Evolutionary conservation across 2,888 invertebrate genomes (phyloP).

Genomic region (Drosophila yooni): DNA sequence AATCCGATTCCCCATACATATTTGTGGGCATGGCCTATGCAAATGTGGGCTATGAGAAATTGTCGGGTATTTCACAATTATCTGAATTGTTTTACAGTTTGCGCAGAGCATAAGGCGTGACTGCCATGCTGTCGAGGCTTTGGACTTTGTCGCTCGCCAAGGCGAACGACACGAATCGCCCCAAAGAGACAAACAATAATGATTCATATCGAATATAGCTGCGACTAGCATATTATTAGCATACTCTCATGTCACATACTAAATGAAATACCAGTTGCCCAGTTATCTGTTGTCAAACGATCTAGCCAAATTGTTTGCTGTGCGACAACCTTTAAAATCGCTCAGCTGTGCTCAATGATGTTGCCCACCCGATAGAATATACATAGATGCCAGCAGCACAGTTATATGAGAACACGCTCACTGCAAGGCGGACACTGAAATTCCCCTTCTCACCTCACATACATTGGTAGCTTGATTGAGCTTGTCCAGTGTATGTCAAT

Average conservation of each 20-base stretch:
- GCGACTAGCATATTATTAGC: slow-evolving; percentile 45
- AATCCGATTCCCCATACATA: slow-evolving; percentile 33
- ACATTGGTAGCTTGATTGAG: neutral
- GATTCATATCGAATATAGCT: slow-evolving; percentile 57
- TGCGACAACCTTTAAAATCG: slow-evolving; percentile 31
- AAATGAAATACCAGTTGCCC: slow-evolving; percentile 45
- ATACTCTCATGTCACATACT: slow-evolving; percentile 63
- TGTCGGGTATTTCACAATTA: slow-evolving; percentile 41
- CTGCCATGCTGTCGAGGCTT: slow-evolving; percentile 27
- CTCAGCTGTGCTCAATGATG: slow-evolving; percentile 13
- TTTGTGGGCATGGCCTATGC: slow-evolving; percentile 30
- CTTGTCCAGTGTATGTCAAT: slow-evolving; percentile 15
- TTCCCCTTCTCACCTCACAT: neutral
- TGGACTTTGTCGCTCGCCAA: slow-evolving; percentile 21
- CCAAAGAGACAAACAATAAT: slow-evolving; percentile 40
- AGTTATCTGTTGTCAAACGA: slow-evolving; percentile 34
- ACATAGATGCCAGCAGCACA: slow-evolving; percentile 17
- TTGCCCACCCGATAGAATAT: slow-evolving; percentile 14
- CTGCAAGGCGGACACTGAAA: slow-evolving; percentile 36
- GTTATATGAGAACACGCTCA: slow-evolving; percentile 67
- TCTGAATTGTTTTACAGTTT: slow-evolving; percentile 28
- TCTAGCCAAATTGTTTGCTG: slow-evolving; percentile 29
- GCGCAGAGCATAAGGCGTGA: slow-evolving; percentile 57
- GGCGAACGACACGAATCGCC: slow-evolving; percentile 38
- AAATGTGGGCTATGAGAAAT: slow-evolving; percentile 33